Evolutionary conservation across 1,140 invertebrate genomes (phyloP).

Genomic region (Choristoneura fumiferana): DNA sequence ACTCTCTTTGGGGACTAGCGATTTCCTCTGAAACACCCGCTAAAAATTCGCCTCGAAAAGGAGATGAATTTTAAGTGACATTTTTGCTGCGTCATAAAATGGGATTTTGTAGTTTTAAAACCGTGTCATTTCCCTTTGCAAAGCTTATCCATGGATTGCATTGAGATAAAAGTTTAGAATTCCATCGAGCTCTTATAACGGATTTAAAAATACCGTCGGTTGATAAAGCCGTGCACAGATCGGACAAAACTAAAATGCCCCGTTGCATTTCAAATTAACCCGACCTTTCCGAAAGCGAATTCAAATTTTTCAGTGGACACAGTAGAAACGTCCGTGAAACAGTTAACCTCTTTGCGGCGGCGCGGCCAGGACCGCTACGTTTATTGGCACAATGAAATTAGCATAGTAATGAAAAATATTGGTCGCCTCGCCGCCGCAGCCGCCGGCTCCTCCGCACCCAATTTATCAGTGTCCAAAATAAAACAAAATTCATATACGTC

Average conservation of each 20-base stretch:
- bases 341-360: conserved; percentile 64
- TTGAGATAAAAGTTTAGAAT: not conserved
- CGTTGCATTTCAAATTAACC: conserved; percentile 68
- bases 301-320: conserved; percentile 65
- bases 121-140: too few species aligned
- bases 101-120: too few species aligned
- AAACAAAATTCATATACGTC: conserved; percentile 37
- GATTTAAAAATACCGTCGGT: conserved; percentile 31
- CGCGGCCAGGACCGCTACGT: conserved; percentile 44
- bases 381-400: conserved; percentile 73
- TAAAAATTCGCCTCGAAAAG: too few species aligned
- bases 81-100: too few species aligned
- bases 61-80: too few species aligned
- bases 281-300: conserved; percentile 60
- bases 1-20: too few species aligned
- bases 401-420: conserved; percentile 77
- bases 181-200: conserved; percentile 25
- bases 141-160: not conserved
- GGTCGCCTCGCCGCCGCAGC: conserved; percentile 45
- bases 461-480: conserved; percentile 52
- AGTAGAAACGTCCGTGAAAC: conserved; percentile 63
- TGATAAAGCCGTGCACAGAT: conserved; percentile 22
- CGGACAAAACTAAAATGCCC: conserved; percentile 43
- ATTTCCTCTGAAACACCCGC: too few species aligned
- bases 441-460: conserved; percentile 42